Base-by-base conservation (phyloP, 2,113 vertebrate genomes). In the Epinephelus lanceolatus region DNA sequence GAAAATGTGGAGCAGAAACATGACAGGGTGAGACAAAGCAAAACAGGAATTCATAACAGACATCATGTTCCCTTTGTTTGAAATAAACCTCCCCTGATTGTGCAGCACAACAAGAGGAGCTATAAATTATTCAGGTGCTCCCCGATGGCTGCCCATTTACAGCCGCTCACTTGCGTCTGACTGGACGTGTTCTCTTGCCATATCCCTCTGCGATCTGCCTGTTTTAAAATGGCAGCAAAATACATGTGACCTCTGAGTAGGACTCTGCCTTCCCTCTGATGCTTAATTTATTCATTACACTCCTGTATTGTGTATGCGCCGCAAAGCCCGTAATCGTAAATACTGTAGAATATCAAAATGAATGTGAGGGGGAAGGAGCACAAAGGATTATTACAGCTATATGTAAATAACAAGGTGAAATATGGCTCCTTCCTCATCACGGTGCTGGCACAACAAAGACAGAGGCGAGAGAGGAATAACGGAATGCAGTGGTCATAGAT, bases 81-180 rank as follows among this genome's bases (percentile, higher is more conserved):
- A 91, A 86, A 90, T 85, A 79, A 91, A 40, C 77, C 78, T 51
- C 61, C 69, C n/a, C 67, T 87, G 76, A 88, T 92, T 92, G 83
- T 89, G 87, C 85, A 79, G 91, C 87, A 84, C 79, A 81, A 93
- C 84, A 87, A 81, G 84, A 78, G 86, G 67, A 12, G 59, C 56
- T 11, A 91, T 95, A 86, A 93, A 94, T 94, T 92, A 95, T 94
- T 92, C 90, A 93, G 85, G 45, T 19, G 11, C 81, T 93, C 87
- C 90, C 91, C 37, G 23, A 84, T 86, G 90, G 78, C 81, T 45
- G 68, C 78, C 78, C 86, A 89, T 93, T 94, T 91, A 88, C 85
- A 89, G 87, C 78, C 56, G 71, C 89, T 88, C 76, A 67, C 91
- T 88, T 79, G 71, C 75, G n/a, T 87, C 80, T 79, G 88, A 78